A percentile compares a stretch with the other conserved stretches of the same genome.
Conservation (phyloP, 2,888 invertebrate species). For the Heliconius erato region DNA sequence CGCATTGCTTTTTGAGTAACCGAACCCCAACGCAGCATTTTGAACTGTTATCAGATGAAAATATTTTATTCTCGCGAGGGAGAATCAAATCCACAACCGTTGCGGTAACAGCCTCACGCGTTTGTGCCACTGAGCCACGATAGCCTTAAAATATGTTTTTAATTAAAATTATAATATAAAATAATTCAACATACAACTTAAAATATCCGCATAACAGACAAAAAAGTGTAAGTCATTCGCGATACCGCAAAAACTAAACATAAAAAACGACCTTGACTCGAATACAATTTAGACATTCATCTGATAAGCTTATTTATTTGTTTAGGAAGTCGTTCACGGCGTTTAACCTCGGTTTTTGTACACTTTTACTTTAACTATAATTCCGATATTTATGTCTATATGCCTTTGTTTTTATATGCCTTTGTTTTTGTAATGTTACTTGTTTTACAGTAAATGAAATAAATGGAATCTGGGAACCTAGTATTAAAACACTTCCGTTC, state of each 20-base stretch:
- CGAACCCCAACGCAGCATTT: too few relatives aligned
- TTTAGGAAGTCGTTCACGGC: constrained; percentile 32
- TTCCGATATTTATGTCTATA: not conserved
- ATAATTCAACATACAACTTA: not conserved
- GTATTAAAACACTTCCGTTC: not conserved
- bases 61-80: too few relatives aligned
- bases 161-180: not conserved
- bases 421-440: not conserved
- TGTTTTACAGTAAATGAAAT: too few relatives aligned
- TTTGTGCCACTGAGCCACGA: too few relatives aligned
- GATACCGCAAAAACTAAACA: constrained; percentile 33
- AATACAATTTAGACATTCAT: constrained; percentile 43
- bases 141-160: not conserved
- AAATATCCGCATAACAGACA: constrained; percentile 3
- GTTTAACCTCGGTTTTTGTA: constrained; percentile 30
- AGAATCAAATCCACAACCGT: too few relatives aligned
- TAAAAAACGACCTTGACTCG: constrained; percentile 43
- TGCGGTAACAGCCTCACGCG: too few relatives aligned
- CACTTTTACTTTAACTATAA: constrained; percentile 26
- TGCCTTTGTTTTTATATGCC: not conserved
- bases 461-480: not conserved
- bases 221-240: constrained; percentile 30
- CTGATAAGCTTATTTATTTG: constrained; percentile 39
- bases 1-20: too few relatives aligned
- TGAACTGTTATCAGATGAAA: too few relatives aligned